Evolutionary conservation across 37 sponge, comb jelly and placozoan species (phyloP).

Genomic region (Haliclona indistincta): DNA sequence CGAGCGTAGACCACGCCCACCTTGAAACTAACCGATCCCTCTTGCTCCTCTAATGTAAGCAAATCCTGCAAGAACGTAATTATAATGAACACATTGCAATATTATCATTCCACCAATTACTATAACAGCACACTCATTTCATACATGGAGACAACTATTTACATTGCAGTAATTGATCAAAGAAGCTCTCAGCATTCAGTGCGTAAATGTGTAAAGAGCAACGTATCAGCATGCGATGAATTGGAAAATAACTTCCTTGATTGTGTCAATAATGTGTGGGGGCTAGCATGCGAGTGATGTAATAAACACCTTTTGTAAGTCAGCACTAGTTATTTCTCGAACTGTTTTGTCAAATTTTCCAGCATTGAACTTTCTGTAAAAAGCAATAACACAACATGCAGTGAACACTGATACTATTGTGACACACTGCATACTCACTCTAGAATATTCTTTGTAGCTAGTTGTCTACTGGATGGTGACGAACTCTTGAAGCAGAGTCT

Average conservation of each 20-base stretch:
- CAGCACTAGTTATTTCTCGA: slow-evolving; percentile 34
- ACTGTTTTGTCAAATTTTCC: slow-evolving; percentile 46
- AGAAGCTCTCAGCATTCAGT: too few species aligned
- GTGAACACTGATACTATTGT: too few species aligned
- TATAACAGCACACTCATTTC: too few species aligned
- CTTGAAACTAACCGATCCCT: slow-evolving; percentile 93
- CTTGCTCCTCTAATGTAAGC: slow-evolving; percentile 87
- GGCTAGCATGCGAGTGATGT: too few species aligned
- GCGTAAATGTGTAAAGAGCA: too few species aligned
- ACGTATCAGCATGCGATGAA: too few species aligned
- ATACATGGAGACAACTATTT: too few species aligned
- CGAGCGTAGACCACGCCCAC: slow-evolving; percentile 92
- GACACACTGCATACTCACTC: slow-evolving; percentile 47
- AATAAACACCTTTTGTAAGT: slow-evolving; percentile 69
- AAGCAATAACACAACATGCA: slow-evolving; percentile 3
- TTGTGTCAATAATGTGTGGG: too few species aligned
- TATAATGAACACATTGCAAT: neutral
- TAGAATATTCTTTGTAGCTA: slow-evolving; percentile 51
- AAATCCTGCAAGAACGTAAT: slow-evolving; percentile 38
- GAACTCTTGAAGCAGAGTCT: slow-evolving; percentile 36
- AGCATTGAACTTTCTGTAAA: slow-evolving; percentile 48
- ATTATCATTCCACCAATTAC: too few species aligned
- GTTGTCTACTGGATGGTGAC: slow-evolving; percentile 47
- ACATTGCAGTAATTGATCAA: too few species aligned
- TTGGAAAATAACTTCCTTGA: too few species aligned